Base-by-base conservation (phyloP, 2,797 vertebrate genomes). In the Sciaenops ocellatus region DNA sequence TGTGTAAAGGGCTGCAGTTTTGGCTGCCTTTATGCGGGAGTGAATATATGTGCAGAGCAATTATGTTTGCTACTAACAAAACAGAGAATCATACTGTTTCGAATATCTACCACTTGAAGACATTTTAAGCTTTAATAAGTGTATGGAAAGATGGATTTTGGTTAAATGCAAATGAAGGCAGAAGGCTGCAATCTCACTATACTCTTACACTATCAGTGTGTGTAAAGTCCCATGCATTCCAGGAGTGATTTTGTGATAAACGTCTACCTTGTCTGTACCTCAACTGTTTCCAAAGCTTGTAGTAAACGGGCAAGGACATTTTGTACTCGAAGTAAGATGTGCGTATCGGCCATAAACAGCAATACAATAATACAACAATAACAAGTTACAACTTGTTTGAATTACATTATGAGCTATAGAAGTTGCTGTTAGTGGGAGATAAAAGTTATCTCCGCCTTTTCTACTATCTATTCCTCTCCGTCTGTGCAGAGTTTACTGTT, bases 1-100 rank as follows among this genome's bases (percentile, higher is more conserved):
- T 67, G 56, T 76, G 76, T 72, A 5, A 72, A 71, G 50, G 65
- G 41, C 44, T 38, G 11, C 18, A 0, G 46, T 20, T 57, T 38
- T 28, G 16, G 13, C 54, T 48, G 54, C 6, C 44, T 51, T 68
- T 20, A 10, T 18, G 24, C 60, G 17, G 44, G n/a, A 67, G 13
- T 41, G 51, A 16, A 47, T 50, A 34, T 34, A 34, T 9, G 34
- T 34, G 8, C 34, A 34, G 7, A 34, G 34, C 34, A 34, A 34
- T 8, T 9, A 15, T 42, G 8, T 51, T 24, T 48, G n/a, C 34
- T 11, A n/a, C 10, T 18, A 3, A 56, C 6, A 54, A 65, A 55
- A 10, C 17, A n/a, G 7, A 52, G 7, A 38, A 15, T 6, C 15
- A 6, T 28, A 9, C 4, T 50, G 30, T 8, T 9, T 6, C 46